These are phyloP conservation scores for Osmerus eperlanus DNA, from an alignment of 2,113 vertebrate genomes.

Conservation along the genomic window DNA sequence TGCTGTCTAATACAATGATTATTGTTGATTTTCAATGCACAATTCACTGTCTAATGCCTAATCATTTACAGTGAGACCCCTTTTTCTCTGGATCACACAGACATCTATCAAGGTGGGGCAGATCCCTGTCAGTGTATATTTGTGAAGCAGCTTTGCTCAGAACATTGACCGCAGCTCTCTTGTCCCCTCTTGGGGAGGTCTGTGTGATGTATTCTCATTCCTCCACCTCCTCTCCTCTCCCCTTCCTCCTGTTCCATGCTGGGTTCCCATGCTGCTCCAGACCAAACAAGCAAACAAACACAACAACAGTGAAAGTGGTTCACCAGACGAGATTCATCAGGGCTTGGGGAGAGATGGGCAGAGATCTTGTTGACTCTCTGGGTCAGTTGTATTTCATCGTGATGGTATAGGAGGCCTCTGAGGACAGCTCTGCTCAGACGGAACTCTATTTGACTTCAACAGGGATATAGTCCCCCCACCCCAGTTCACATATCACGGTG, in stretches of 20 bases:
- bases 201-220: slow-evolving; percentile 41
- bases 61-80: too few relatives aligned
- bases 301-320: slow-evolving; percentile 71
- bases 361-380: slow-evolving; percentile 66
- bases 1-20: too few relatives aligned
- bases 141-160: slow-evolving; percentile 53
- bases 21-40: too few relatives aligned
- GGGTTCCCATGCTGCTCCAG: slow-evolving; percentile 58
- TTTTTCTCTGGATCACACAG: too few relatives aligned
- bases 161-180: slow-evolving; percentile 59
- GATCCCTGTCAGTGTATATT: slow-evolving; percentile 54
- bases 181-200: slow-evolving; percentile 64
- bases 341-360: slow-evolving; percentile 53
- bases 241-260: slow-evolving; percentile 48
- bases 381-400: slow-evolving; percentile 67
- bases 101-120: slow-evolving; percentile 33
- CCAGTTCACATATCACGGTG: slow-evolving; percentile 34
- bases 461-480: not conserved
- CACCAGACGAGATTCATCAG: slow-evolving; percentile 60
- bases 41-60: too few relatives aligned
- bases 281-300: slow-evolving; percentile 77
- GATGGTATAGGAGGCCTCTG: slow-evolving; percentile 60
- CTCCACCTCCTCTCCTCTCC: slow-evolving; percentile 26
- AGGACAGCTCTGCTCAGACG: slow-evolving; percentile 51
- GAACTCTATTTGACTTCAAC: slow-evolving; percentile 61